Base-by-base conservation (phyloP, 2,888 invertebrate species). In the Liposcelis brunnea region DNA sequence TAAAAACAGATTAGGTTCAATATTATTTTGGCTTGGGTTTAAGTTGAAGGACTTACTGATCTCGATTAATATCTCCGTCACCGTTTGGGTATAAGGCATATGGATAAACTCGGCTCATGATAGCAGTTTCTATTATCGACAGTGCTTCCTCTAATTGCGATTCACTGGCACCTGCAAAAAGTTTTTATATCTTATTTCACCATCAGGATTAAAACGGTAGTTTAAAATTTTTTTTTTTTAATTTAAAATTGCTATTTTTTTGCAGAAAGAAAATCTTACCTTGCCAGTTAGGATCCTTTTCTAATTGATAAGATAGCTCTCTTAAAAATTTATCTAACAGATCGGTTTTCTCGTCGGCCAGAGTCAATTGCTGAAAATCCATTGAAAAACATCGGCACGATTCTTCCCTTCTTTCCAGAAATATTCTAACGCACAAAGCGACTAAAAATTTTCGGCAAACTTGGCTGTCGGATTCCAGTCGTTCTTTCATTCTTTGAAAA, bases 51-150 rank as follows among this genome's bases (percentile, higher is more conserved):
- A 70, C 77, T 71, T 59, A 85, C 83, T 82, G 80, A 62, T 97
- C 97, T 49, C 95, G 66, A 18, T 83, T 78, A 50, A 89, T 72
- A 65, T 98, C 97, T 0, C 87, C 93, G 61, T 97, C 97, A 2
- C 90, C 91, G 61, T 97, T 95, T 5, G 97, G 97, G 67, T 91
- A 94, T 63, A 98, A 72, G 42, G 95, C 93, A 59, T 86, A 80
- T 34, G 80, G 74, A 65, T 97, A 97, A 45, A 97, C 81, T 21
- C 84, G 72, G 43, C 85, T 83, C 72, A 95, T 84, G 6, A 95
- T 75, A n/a, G 81, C 79, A 40, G 93, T 72, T 61, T 97, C 95
- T 51, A 97, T 78, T 3, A 87, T 84, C 48, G 77, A 66, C 55
- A 81, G 77, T 0, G 84, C 86, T 55, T 80, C 74, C 49, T 80